A percentile compares a stretch with the other conserved stretches of the same genome.
These are phyloP conservation scores for Symphodus melops DNA, from an alignment of 2,113 vertebrate genomes.

Conservation along the genomic window DNA sequence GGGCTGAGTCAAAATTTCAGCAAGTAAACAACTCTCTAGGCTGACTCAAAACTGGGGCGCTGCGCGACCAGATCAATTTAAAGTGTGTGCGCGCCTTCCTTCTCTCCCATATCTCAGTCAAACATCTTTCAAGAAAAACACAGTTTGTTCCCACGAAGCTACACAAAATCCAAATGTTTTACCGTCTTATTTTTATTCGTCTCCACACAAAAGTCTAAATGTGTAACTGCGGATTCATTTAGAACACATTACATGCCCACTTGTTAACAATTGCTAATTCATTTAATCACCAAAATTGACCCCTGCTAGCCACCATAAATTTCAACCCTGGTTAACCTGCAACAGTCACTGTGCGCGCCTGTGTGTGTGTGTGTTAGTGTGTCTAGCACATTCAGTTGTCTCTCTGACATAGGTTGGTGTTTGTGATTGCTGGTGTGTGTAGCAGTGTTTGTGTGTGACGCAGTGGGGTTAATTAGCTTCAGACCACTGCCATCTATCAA, in stretches of 20 bases:
- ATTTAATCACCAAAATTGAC: conserved; percentile 10
- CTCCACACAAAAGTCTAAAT: neutral
- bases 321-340: neutral
- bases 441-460: conserved; percentile 45
- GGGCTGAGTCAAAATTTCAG: conserved; percentile 50
- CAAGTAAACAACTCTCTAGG: conserved; percentile 57
- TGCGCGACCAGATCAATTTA: conserved; percentile 38
- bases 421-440: conserved; percentile 8
- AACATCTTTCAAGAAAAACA: neutral
- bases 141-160: neutral
- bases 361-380: too few species aligned
- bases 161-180: neutral
- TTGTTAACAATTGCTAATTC: neutral
- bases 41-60: conserved; percentile 25
- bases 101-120: conserved; percentile 3
- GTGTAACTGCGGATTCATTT: too few species aligned
- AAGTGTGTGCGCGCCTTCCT: conserved; percentile 1
- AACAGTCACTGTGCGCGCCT: neutral
- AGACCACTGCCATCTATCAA: conserved; percentile 79
- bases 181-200: too few species aligned
- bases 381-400: neutral
- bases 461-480: conserved; percentile 80
- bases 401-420: conserved; percentile 9
- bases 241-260: neutral
- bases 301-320: neutral